phyloP scores from a whole-genome alignment of 2,888 invertebrate genomes.

The Tenthredo scrophulariae region DNA sequence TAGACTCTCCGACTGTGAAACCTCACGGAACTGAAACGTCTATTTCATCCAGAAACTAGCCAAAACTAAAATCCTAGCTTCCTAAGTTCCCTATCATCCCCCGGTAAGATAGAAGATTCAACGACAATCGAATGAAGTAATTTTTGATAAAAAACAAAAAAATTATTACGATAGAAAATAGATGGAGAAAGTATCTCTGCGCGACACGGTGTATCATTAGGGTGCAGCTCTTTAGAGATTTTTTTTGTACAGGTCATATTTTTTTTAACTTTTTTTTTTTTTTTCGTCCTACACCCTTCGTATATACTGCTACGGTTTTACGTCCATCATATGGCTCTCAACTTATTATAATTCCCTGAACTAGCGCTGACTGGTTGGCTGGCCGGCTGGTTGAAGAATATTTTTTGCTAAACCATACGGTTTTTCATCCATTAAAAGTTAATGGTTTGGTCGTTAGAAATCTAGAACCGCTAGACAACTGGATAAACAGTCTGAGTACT shows the following conservation, averaged over 20 bases:
- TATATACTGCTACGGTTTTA: slow-evolving; percentile 46
- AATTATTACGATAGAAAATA: not conserved
- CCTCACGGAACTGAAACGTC: not conserved
- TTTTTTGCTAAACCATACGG: slow-evolving; percentile 30
- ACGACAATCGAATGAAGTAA: slow-evolving; percentile 16
- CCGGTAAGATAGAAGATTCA: not conserved
- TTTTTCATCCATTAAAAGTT: slow-evolving; percentile 39
- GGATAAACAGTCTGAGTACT: slow-evolving; percentile 34
- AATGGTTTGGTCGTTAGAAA: slow-evolving; percentile 47
- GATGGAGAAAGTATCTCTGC: not conserved
- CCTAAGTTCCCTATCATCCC: not conserved
- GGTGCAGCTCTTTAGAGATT: slow-evolving; percentile 35
- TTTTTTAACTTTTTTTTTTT: slow-evolving; percentile 3
- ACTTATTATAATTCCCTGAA: slow-evolving; percentile 50
- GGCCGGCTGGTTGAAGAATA: slow-evolving; percentile 34
- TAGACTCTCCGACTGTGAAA: not conserved
- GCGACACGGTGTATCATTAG: slow-evolving; percentile 29
- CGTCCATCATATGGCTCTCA: slow-evolving; percentile 50
- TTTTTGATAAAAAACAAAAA: not conserved
- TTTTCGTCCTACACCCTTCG: not conserved
- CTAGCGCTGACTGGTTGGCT: slow-evolving; percentile 2
- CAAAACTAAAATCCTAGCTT: not conserved
- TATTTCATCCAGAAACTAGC: not conserved
- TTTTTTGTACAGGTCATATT: slow-evolving; percentile 27
- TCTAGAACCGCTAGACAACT: slow-evolving; percentile 34